Conservation (phyloP, 2,888 invertebrate species). For the Dryobota labecula region DNA sequence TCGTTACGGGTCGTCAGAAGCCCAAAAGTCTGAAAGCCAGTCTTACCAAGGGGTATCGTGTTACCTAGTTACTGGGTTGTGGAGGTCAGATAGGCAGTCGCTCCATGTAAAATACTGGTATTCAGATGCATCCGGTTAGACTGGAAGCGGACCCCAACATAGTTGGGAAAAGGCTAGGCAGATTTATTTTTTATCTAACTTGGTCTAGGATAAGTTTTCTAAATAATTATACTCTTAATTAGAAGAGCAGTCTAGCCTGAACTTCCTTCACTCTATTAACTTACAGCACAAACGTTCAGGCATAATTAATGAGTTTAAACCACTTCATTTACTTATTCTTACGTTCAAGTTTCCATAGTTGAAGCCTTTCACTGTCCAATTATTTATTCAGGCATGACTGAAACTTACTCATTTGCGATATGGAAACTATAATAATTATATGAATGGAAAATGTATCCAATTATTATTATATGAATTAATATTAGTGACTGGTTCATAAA, state of each 20-base stretch:
- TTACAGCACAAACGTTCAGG: slow-evolving; percentile 41
- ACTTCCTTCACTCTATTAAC: slow-evolving; percentile 22
- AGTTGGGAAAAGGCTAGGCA: no score
- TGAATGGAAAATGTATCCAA: not conserved
- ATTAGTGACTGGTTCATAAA: not conserved
- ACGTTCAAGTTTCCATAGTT: slow-evolving; percentile 42
- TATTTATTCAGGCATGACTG: slow-evolving; percentile 30
- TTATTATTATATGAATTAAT: not conserved
- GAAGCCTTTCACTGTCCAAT: slow-evolving; percentile 33
- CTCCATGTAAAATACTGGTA: no score
- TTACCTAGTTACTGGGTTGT: no score
- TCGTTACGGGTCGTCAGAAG: no score
- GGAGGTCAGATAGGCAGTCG: no score
- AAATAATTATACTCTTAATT: slow-evolving; percentile 34
- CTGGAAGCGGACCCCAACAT: no score
- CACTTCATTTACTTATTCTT: slow-evolving; percentile 57
- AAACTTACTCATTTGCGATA: slow-evolving; percentile 25
- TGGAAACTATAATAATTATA: not conserved
- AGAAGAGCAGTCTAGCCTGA: slow-evolving; percentile 26
- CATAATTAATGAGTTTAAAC: slow-evolving; percentile 54
- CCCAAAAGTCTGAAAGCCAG: no score
- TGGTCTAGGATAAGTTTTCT: not conserved
- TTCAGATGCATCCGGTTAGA: no score
- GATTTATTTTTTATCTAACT: no score
- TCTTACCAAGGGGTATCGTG: no score